Percentiles rank a stretch among this genome's conserved stretches.
Conservation (phyloP, 2,797 vertebrate species). For the Propithecus deckenii region DNA sequence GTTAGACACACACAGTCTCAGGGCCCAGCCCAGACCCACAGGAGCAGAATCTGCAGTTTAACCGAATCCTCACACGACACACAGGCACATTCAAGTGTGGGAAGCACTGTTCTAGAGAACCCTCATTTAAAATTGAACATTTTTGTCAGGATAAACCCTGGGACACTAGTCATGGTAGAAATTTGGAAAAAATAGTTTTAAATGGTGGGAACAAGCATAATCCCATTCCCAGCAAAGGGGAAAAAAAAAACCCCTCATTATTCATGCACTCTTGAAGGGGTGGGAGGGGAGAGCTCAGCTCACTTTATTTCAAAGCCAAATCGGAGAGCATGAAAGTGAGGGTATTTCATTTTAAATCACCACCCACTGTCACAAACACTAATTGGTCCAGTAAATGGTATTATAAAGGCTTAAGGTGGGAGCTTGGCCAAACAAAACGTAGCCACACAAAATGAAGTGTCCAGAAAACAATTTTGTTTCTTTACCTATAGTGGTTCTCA, state of each 20-base stretch:
- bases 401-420: conserved; percentile 47
- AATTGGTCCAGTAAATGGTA: conserved; percentile 49
- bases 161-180: not conserved
- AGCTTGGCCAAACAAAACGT: not conserved
- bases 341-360: conserved; percentile 46
- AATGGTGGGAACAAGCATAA: conserved; percentile 43
- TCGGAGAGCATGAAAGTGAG: not conserved
- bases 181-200: not conserved
- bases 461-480: not conserved
- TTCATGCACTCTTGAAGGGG: not conserved
- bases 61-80: not conserved
- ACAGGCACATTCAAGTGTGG: not conserved
- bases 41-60: not conserved
- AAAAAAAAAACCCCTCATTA: conserved; percentile 38
- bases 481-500: not conserved
- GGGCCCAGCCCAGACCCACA: not conserved
- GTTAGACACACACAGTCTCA: fast-evolving
- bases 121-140: not conserved
- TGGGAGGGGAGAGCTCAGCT: not conserved
- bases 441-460: not conserved
- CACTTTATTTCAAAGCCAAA: conserved; percentile 69
- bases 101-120: not conserved
- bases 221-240: not conserved
- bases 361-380: not conserved
- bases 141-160: not conserved